These are phyloP conservation scores for Desmodus rotundus DNA, from an alignment of 2,113 vertebrate genomes.

Conservation along the genomic window DNA sequence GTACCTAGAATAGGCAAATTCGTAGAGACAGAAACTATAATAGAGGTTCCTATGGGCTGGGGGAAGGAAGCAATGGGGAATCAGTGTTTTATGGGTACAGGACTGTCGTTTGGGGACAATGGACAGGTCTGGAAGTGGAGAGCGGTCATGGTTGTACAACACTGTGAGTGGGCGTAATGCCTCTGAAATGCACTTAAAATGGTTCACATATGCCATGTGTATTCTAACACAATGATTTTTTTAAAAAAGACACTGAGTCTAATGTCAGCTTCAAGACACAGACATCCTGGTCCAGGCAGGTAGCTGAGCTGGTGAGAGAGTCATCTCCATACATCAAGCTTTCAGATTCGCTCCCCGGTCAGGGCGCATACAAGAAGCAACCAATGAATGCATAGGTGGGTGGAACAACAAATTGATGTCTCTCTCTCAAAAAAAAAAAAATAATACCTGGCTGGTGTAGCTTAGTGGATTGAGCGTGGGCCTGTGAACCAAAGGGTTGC, in stretches of 20 bases:
- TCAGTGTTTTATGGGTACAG: not conserved
- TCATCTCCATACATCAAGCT: no score
- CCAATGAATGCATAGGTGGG: not conserved
- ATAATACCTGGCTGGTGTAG: no score
- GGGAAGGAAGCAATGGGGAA: not conserved
- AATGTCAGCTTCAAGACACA: not conserved
- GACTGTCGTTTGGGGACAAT: not conserved
- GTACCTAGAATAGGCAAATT: not conserved
- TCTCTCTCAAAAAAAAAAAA: no score
- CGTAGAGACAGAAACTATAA: not conserved
- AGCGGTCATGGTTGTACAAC: not conserved
- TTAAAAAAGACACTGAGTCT: not conserved
- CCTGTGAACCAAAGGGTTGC: no score
- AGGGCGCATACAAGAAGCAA: no score
- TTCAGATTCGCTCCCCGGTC: no score
- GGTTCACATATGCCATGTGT: not conserved
- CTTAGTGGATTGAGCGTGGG: no score
- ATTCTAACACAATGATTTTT: not conserved
- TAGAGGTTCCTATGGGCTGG: not conserved
- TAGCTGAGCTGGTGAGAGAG: not conserved
- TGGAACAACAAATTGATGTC: not conserved
- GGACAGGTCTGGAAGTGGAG: not conserved
- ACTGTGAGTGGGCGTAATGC: not conserved
- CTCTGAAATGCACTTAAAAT: not conserved
- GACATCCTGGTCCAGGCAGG: not conserved